Conservation (phyloP, 2,113 vertebrate species). For the Actenoides lindsayi region DNA sequence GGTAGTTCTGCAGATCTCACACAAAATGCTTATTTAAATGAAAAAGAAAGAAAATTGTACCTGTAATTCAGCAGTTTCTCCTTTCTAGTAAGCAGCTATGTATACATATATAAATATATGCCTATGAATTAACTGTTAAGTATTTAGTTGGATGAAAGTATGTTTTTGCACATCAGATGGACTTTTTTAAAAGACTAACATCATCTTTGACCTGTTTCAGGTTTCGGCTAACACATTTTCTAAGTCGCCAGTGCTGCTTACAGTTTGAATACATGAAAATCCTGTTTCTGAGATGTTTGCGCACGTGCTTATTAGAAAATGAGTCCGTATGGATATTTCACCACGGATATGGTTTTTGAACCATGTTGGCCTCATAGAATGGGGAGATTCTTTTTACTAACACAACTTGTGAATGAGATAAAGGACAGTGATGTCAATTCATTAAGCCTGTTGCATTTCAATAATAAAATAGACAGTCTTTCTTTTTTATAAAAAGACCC, state of each 20-base stretch:
- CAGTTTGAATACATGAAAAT: constrained; percentile 95
- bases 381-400: constrained; percentile 91
- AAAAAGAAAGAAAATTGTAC: constrained; percentile 45
- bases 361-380: constrained; percentile 79
- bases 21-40: constrained; percentile 43
- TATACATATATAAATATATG: constrained; percentile 83
- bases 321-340: constrained; percentile 90
- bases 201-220: constrained; percentile 96
- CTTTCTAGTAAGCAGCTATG: constrained; percentile 48
- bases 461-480: constrained; percentile 73
- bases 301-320: constrained; percentile 89
- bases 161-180: constrained; percentile 76
- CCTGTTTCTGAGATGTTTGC: constrained; percentile 98
- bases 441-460: constrained; percentile 89
- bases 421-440: constrained; percentile 83
- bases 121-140: constrained; percentile 73
- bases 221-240: constrained; percentile 97
- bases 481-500: constrained; percentile 34
- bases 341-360: constrained; percentile 87
- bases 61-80: constrained; percentile 9
- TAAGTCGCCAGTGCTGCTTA: constrained; percentile 95
- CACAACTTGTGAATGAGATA: constrained; percentile 81
- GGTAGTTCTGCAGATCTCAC: not conserved
- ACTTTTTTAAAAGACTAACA: constrained; percentile 84
- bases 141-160: constrained; percentile 76